Base-by-base conservation (phyloP, 2,797 vertebrate genomes). In the Microctenopoma lineatum region DNA sequence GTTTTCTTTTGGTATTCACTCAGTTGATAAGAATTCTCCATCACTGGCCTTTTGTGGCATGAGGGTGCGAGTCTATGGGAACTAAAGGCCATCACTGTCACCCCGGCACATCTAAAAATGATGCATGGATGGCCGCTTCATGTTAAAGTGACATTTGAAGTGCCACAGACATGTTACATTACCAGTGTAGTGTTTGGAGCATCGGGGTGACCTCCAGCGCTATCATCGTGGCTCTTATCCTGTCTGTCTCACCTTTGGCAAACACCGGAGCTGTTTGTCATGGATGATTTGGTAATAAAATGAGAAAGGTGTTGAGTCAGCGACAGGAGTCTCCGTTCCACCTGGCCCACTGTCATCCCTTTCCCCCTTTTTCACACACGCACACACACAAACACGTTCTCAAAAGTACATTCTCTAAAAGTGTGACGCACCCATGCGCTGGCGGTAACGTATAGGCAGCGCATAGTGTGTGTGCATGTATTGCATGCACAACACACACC, bases 261-360 rank as follows among this genome's bases (percentile, higher is more conserved):
- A 89, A 86, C 83, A 73, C 78, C 83, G 75, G 78, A 79, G 88
- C 91, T 91, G 90, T 90, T 93, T 92, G 91, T 94, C 91, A 92
- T 80, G 89, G 91, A 86, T 93, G 92, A 93, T 94, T 94, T 93
- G 89, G 89, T 92, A 93, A 93, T 93, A 94, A 94, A 94, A 94
- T 89, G 90, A 91, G 89, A 92, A 90, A 92, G 90, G 90, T 93
- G 93, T 92, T 85, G 93, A 94, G 91, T 94, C 93, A 95, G 93
- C 93, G 80, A 86, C 85, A 92, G 87, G 86, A 90, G 91, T 90
- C 79, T 90, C 85, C 81, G 75, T 90, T 93, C 90, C 91, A 92
- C 91, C 91, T 92, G 92, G 89, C 87, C 87, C 66, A 89, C 90
- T 90, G 88, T 89, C 85, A 88, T 89, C 85, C 66, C 66, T 82